phyloP scores from a whole-genome alignment of 1,140 invertebrate genomes.

The Anoplolepis gracilipes region DNA sequence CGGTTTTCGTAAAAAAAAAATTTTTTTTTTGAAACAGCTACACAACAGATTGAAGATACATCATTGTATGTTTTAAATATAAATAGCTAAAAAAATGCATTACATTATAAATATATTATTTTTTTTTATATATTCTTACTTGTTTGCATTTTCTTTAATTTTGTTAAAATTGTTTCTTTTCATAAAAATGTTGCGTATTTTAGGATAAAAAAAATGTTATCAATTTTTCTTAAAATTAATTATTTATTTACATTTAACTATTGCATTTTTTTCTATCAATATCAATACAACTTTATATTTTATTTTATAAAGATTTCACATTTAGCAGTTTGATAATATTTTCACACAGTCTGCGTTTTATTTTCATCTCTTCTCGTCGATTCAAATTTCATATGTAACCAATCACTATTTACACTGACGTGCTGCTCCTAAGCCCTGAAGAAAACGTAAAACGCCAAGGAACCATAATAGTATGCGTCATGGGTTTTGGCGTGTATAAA shows the following conservation, averaged over 20 bases:
- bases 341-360: not conserved
- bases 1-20: not conserved
- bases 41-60: not conserved
- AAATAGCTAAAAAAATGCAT: too few species aligned
- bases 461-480: constrained; percentile 12
- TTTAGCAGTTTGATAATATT: not conserved
- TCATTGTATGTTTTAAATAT: too few species aligned
- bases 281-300: not conserved
- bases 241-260: not conserved
- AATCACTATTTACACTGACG: constrained; percentile 3
- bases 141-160: too few species aligned
- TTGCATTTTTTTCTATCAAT: not conserved
- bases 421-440: not conserved
- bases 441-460: constrained; percentile 5
- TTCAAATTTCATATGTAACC: not conserved
- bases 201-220: too few species aligned
- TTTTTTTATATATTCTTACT: too few species aligned
- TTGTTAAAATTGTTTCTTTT: too few species aligned
- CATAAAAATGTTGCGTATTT: not conserved
- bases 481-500: constrained; percentile 8
- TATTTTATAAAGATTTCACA: not conserved
- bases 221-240: not conserved
- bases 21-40: not conserved
- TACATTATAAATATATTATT: too few species aligned
- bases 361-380: not conserved